These are phyloP conservation scores for Elephantulus edwardii DNA, from an alignment of 2,113 vertebrate genomes.

Conservation along the genomic window DNA sequence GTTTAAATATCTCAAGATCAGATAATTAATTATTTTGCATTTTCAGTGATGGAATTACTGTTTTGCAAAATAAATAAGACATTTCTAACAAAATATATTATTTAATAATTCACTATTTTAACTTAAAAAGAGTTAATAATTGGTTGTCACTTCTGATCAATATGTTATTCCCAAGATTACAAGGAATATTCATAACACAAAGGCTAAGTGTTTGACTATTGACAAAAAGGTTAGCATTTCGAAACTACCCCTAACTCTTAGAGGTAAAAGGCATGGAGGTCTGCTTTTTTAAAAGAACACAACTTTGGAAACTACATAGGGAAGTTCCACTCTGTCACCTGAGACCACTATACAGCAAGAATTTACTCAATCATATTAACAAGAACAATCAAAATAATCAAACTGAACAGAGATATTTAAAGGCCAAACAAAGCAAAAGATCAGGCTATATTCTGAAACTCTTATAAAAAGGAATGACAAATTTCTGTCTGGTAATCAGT, in stretches of 20 bases:
- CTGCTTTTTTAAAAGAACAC: not conserved
- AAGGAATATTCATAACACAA: not conserved
- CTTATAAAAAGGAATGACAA: not conserved
- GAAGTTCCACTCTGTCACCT: not conserved
- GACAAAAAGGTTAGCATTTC: not conserved
- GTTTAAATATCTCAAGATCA: not conserved
- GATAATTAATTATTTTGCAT: not conserved
- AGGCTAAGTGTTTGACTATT: not conserved
- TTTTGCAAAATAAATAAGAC: not conserved
- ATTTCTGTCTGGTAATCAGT: constrained; percentile 9
- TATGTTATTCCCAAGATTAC: not conserved
- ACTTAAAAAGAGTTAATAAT: not conserved
- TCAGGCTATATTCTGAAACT: constrained; percentile 18
- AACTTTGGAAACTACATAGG: not conserved
- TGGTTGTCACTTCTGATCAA: not conserved
- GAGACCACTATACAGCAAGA: not conserved
- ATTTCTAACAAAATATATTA: not conserved
- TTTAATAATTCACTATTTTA: not conserved
- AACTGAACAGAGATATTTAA: constrained; percentile 8
- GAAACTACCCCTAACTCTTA: not conserved
- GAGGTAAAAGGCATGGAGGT: not conserved
- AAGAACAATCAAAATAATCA: not conserved
- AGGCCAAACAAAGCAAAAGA: not conserved
- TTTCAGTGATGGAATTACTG: not conserved
- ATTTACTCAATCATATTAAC: not conserved